Percentiles rank a stretch among this genome's conserved stretches.
Evolutionary conservation across 2,888 invertebrate species (phyloP).

Genomic region (Choreutis nemorana): DNA sequence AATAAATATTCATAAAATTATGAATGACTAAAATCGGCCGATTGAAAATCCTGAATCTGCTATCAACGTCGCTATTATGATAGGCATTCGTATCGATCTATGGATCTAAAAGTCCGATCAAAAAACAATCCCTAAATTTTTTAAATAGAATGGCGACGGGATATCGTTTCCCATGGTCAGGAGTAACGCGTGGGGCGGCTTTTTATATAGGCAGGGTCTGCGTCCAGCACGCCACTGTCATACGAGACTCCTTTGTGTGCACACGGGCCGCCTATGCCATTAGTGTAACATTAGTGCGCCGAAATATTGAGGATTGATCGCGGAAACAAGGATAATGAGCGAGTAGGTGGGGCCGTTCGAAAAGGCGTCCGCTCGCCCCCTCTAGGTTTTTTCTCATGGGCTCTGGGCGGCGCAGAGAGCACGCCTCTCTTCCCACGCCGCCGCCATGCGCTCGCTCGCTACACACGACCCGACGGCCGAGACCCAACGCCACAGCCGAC

Average conservation of each 20-base stretch:
- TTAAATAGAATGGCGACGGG: conserved; percentile 8
- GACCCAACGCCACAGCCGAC: conserved; percentile 31
- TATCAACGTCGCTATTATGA: too few species aligned
- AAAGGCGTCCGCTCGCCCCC: conserved; percentile 43
- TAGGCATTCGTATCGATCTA: too few species aligned
- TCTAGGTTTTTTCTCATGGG: conserved; percentile 51
- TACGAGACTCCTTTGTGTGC: conserved; percentile 51
- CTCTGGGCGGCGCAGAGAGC: conserved; percentile 55
- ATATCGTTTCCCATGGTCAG: conserved; percentile 41
- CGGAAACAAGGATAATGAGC: conserved; percentile 59
- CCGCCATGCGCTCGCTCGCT: conserved; percentile 33
- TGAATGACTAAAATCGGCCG: too few species aligned
- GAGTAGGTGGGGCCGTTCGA: conserved; percentile 53
- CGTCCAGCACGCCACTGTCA: conserved; percentile 52
- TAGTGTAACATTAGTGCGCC: conserved; percentile 28
- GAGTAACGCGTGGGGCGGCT: conserved; percentile 49
- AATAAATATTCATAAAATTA: too few species aligned
- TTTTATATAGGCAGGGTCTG: conserved; percentile 56
- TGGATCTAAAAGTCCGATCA: too few species aligned
- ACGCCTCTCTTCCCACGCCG: conserved; percentile 56
- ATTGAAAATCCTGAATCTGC: too few species aligned
- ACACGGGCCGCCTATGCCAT: conserved; percentile 43
- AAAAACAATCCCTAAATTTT: background rate
- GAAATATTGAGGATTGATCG: conserved; percentile 53
- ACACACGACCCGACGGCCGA: conserved; percentile 44